Base-by-base conservation (phyloP, 2,888 invertebrate genomes). In the Xylota segnis region DNA sequence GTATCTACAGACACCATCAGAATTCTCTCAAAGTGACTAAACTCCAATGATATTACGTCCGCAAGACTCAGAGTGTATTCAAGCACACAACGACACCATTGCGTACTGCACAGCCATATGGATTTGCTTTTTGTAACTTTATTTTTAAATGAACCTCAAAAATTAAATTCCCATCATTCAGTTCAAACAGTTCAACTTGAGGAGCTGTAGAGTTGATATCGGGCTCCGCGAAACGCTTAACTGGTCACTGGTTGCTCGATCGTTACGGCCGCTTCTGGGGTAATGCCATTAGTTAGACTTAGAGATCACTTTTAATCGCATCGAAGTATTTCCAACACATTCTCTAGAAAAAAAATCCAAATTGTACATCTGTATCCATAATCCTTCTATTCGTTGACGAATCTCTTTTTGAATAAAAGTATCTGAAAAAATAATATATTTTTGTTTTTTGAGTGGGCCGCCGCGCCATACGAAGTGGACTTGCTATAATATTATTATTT, bases 91-190 rank as follows among this genome's bases (percentile, higher is more conserved):
- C 27, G 18, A 71, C 29, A 72, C 70, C 29, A 58, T 23, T 66
- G 76, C 81, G 75, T 86, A 72, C 63, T 86, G 54, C 52, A 56
- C 71, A 59, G 58, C 52, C 63, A 59, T 34, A 32, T 52, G 16
- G 43, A 12, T 61, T 29, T 75, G 63, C 63, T 32, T 72, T 63
- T 72, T 66, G 29, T 72, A 59, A 59, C 45, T 71, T 54, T 82
- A 77, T 82, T 82, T 82, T 76, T 66, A 82, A 86, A 61, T 77
- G 72, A 86, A 86, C 76, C 75, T 86, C 75, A 82, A 82, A 86
- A 81, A 66, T 86, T 66, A 58, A 72, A 77, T 86, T 82, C 82
- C 61, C 81, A 68, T 76, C 86, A 40, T 63, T 76, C 70, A 68
- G 76, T 82, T 82, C 71, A 77, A 76, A 47, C 72, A 86, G 86